These are phyloP conservation scores for Lichenostomus cassidix DNA, from an alignment of 2,113 vertebrate species.

Conservation along the genomic window DNA sequence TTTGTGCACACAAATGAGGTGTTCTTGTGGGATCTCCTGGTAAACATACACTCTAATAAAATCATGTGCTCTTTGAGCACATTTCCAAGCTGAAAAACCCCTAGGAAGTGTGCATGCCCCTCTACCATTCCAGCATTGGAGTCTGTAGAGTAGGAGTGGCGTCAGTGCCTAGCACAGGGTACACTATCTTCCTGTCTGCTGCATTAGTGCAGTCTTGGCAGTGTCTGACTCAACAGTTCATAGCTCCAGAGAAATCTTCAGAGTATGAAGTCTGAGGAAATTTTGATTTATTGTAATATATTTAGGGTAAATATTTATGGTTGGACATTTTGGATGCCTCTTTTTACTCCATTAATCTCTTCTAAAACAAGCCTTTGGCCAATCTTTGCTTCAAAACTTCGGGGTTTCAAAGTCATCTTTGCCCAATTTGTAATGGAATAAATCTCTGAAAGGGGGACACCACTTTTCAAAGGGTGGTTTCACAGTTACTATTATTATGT, in stretches of 20 bases:
- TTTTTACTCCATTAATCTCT: neutral
- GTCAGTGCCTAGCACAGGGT: fast-evolving
- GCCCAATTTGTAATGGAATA: neutral
- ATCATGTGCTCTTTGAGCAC: neutral
- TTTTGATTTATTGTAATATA: neutral
- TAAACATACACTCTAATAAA: neutral
- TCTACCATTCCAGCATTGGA: neutral
- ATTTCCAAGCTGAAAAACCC: neutral
- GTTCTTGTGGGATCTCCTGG: neutral
- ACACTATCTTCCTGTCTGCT: neutral
- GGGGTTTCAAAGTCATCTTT: neutral
- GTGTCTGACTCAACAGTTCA: neutral
- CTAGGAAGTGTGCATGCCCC: neutral
- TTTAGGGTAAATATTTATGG: neutral
- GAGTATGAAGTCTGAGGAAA: neutral
- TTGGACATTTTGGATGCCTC: neutral
- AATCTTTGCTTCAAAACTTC: neutral
- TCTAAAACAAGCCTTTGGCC: neutral
- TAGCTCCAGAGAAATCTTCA: neutral
- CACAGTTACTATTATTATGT: neutral
- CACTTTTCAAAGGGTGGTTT: neutral
- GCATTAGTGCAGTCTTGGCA: neutral
- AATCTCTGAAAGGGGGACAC: neutral
- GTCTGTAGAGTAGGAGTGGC: neutral
- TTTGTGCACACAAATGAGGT: neutral